A percentile compares a stretch with the other conserved stretches of the same genome.
These are phyloP conservation scores for Caenorhabditis sp. DNA, from an alignment of 2,888 invertebrate species.

Conservation along the genomic window DNA sequence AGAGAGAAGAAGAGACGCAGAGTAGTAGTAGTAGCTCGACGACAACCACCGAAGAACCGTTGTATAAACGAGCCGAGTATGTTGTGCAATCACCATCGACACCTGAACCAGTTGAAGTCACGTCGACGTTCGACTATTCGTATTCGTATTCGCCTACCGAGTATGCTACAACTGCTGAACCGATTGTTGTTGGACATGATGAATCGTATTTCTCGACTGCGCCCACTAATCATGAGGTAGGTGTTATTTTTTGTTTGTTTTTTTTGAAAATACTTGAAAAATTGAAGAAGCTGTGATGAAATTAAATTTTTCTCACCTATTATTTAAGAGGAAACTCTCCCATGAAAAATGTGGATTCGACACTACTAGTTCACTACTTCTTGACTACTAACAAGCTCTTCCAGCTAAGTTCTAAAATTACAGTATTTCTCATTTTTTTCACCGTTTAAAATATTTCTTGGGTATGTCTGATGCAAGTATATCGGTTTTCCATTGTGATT, in stretches of 20 bases:
- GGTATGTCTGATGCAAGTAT: too few species aligned
- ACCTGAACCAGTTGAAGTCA: not conserved
- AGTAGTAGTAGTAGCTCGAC: not conserved
- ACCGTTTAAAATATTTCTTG: too few species aligned
- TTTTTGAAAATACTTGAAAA: slow-evolving; percentile 15
- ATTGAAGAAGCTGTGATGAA: too few species aligned
- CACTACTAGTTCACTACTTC: too few species aligned
- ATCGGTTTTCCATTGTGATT: too few species aligned
- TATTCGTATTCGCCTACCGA: slow-evolving; percentile 4
- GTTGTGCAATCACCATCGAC: slow-evolving; percentile 23
- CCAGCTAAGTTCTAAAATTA: too few species aligned
- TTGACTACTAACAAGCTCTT: too few species aligned
- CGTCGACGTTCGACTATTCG: not conserved
- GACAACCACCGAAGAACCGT: slow-evolving; percentile 7
- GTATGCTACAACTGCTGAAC: slow-evolving; percentile 8
- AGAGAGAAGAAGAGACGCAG: not conserved
- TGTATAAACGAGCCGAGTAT: slow-evolving; percentile 35
- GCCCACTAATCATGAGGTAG: not conserved
- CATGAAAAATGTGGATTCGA: too few species aligned
- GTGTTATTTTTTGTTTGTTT: not conserved
- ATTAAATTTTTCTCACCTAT: too few species aligned
- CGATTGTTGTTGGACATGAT: slow-evolving; percentile 27
- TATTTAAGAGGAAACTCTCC: too few species aligned
- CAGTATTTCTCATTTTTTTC: too few species aligned
- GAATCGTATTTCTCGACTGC: slow-evolving; percentile 14